Evolutionary conservation across 2,113 vertebrate species (phyloP).

Genomic region (Rallus limicola): DNA sequence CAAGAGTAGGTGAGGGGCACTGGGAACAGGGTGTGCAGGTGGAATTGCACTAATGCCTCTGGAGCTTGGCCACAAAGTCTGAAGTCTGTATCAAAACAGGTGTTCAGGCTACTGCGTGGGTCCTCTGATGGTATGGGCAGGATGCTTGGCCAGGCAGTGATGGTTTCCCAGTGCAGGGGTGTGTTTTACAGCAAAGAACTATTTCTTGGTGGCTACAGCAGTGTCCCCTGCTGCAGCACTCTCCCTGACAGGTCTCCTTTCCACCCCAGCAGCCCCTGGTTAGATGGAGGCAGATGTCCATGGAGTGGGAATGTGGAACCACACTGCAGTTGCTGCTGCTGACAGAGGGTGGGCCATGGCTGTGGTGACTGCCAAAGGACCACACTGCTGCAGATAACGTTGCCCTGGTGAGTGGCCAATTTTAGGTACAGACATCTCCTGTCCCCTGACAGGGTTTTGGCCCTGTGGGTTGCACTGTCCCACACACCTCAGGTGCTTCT

Average conservation of each 20-base stretch:
- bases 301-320: not conserved
- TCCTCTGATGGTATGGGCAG: not conserved
- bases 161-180: not conserved
- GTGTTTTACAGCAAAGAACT: not conserved
- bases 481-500: not conserved
- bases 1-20: not conserved
- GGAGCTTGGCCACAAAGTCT: not conserved
- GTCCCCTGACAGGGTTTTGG: not conserved
- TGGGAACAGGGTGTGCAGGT: not conserved
- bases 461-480: not conserved
- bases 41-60: not conserved
- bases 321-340: not conserved
- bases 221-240: not conserved
- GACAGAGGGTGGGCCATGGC: not conserved
- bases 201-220: not conserved
- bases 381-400: not conserved
- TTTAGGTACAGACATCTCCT: not conserved
- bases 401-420: not conserved
- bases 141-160: not conserved
- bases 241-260: not conserved
- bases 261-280: not conserved
- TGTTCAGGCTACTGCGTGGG: not conserved
- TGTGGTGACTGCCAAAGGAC: not conserved
- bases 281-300: not conserved
- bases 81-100: accelerated